Percentiles rank a stretch among this genome's conserved stretches.
phyloP scores from a whole-genome alignment of 2,888 invertebrate genomes.

The Dastarcus helophoroides region DNA sequence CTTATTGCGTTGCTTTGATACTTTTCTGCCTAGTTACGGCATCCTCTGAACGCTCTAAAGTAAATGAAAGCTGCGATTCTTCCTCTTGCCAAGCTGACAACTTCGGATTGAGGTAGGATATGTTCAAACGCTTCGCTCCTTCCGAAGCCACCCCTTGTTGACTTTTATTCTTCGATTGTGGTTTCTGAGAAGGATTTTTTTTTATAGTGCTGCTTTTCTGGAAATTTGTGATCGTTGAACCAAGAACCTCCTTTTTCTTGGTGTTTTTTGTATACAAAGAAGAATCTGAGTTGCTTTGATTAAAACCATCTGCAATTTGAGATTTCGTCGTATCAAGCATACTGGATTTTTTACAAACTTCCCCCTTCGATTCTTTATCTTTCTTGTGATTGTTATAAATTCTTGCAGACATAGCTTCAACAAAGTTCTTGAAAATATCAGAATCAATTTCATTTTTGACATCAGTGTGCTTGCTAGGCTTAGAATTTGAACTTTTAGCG shows the following conservation, averaged over 20 bases:
- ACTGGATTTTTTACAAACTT: constrained; percentile 5
- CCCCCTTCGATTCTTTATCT: constrained; percentile 6
- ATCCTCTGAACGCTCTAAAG: constrained; percentile 9
- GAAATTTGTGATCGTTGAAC: too few species aligned
- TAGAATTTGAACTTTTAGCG: constrained; percentile 4
- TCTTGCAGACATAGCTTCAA: constrained; percentile 17
- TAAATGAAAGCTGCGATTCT: constrained; percentile 12
- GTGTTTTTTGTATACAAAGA: too few species aligned
- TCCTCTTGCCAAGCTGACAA: constrained; percentile 25
- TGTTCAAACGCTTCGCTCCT: constrained; percentile 11
- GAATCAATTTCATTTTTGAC: constrained; percentile 9
- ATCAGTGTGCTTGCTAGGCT: constrained; percentile 4
- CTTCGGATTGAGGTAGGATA: constrained; percentile 27
- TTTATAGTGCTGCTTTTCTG: background rate
- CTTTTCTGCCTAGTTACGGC: constrained; percentile 8
- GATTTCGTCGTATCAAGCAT: too few species aligned
- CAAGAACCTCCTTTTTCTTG: too few species aligned
- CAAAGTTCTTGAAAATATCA: constrained; percentile 13
- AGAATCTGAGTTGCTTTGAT: constrained; percentile 1
- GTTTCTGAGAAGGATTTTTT: too few species aligned
- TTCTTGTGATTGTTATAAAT: constrained; percentile 13
- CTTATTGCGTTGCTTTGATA: background rate
- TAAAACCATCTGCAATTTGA: background rate
- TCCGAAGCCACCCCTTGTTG: constrained; percentile 6
- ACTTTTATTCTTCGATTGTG: constrained; percentile 3